phyloP scores from a whole-genome alignment of 2,113 vertebrate species.

The Strix aluco region DNA sequence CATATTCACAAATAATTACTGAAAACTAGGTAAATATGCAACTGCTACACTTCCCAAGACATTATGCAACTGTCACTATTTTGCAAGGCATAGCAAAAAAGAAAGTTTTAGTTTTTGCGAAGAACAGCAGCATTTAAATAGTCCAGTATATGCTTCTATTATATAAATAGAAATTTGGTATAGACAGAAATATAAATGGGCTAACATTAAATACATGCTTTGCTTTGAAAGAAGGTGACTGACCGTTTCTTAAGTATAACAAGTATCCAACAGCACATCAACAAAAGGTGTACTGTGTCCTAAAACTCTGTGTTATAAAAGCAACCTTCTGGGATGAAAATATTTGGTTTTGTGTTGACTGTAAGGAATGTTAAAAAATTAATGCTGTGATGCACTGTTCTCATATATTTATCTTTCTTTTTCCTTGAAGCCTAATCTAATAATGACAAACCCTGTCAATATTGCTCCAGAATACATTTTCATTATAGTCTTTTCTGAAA shows the following conservation, averaged over 20 bases:
- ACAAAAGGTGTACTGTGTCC: neutral
- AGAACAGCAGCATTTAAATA: neutral
- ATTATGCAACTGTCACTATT: neutral
- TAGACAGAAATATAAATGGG: neutral
- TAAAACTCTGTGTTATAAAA: neutral
- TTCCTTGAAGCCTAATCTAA: neutral
- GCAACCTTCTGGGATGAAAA: neutral
- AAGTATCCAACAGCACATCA: neutral
- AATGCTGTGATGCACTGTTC: neutral
- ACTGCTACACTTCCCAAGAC: neutral
- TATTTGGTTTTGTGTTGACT: neutral
- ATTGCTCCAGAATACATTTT: neutral
- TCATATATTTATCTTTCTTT: neutral
- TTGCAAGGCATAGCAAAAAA: neutral
- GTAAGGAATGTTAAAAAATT: neutral
- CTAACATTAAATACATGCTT: neutral
- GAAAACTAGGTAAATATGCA: neutral
- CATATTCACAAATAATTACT: neutral
- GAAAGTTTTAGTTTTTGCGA: neutral
- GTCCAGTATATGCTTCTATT: neutral
- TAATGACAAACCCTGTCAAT: neutral
- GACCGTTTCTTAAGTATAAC: neutral
- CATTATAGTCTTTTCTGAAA: neutral
- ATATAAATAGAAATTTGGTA: neutral
- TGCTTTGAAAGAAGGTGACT: neutral